These are phyloP conservation scores for Papilio aristodemus DNA, from an alignment of 1,140 invertebrate species.

Conservation along the genomic window DNA sequence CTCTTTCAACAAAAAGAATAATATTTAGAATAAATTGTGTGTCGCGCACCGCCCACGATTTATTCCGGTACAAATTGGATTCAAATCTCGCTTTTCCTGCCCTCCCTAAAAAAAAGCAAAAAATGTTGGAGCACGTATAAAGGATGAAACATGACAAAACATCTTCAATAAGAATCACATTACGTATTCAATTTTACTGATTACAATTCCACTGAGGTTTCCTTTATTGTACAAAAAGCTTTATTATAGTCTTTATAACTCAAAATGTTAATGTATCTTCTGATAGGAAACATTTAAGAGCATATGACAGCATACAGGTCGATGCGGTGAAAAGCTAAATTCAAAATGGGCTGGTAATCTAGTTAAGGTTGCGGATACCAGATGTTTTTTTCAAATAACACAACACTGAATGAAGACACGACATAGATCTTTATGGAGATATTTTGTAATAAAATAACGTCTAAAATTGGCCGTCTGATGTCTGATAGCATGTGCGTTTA, in stretches of 20 bases:
- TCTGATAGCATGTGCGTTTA: no score
- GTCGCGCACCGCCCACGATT: slow-evolving; percentile 69
- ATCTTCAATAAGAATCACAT: slow-evolving; percentile 67
- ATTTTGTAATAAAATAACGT: no score
- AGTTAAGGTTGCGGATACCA: no score
- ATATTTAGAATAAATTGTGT: slow-evolving; percentile 71
- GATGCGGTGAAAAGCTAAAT: no score
- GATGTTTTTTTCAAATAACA: no score
- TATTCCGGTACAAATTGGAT: slow-evolving; percentile 77
- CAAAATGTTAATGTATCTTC: slow-evolving; percentile 1
- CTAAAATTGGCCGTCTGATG: no score
- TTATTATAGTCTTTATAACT: slow-evolving; percentile 8
- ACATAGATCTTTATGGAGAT: no score
- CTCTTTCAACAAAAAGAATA: slow-evolving; percentile 39
- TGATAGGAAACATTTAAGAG: neutral
- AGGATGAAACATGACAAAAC: slow-evolving; percentile 75
- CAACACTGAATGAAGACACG: no score
- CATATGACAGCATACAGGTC: neutral
- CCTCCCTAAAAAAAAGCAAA: slow-evolving; percentile 64
- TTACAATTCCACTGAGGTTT: slow-evolving; percentile 32
- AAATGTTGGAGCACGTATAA: slow-evolving; percentile 77
- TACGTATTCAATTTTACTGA: slow-evolving; percentile 49
- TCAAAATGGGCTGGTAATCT: no score
- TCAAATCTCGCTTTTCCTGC: slow-evolving; percentile 70
- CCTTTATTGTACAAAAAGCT: slow-evolving; percentile 20